Conservation (phyloP, 2,797 vertebrate genomes). For the Micropoecilia bifurca region DNA sequence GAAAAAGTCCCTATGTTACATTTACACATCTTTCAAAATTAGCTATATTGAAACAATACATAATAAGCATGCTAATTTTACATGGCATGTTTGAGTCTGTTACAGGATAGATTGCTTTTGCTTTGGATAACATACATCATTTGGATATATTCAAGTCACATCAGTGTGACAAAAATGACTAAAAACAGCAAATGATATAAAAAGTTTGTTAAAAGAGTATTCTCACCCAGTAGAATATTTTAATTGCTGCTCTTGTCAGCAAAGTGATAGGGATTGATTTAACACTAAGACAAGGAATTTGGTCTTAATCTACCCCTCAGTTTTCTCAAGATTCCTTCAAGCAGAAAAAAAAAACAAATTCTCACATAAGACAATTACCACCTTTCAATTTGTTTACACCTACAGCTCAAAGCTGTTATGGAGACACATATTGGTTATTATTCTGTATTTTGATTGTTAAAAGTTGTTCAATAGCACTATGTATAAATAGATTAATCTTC, state of each 20-base stretch:
- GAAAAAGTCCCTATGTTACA: background rate
- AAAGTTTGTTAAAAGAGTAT: background rate
- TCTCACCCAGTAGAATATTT: background rate
- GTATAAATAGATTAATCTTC: conserved; percentile 61
- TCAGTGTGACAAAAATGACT: background rate
- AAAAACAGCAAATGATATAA: background rate
- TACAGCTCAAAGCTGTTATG: conserved; percentile 6
- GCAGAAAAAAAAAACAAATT: background rate
- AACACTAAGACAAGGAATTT: background rate
- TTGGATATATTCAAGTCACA: background rate
- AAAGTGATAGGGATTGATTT: background rate
- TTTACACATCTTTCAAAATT: background rate
- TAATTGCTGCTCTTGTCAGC: background rate
- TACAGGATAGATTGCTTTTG: background rate
- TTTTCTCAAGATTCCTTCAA: background rate
- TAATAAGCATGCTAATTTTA: background rate
- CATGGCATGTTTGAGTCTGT: background rate
- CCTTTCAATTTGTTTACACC: background rate
- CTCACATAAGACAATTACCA: background rate
- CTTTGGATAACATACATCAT: background rate
- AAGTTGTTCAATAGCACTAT: conserved; percentile 56
- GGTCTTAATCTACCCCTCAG: background rate
- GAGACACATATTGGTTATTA: conserved; percentile 27
- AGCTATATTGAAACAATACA: background rate
- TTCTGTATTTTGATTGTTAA: conserved; percentile 43